Conservation (phyloP, 2,888 invertebrate species). For the Cephonodes hylas region DNA sequence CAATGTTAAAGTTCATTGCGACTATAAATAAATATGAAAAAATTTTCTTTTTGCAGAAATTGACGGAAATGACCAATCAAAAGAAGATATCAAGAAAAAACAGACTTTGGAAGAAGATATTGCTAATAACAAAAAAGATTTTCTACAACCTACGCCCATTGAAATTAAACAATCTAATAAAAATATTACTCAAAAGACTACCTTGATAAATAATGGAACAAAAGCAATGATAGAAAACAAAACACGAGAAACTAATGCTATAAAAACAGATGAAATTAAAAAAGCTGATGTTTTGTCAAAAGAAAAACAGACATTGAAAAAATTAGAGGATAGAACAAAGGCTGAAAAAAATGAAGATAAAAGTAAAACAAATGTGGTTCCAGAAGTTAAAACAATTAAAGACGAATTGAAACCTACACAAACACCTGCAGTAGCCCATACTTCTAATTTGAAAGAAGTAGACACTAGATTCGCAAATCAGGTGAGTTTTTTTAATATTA, state of each 20-base stretch:
- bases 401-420: slow-evolving; percentile 5
- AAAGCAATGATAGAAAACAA: neutral
- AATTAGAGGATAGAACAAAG: neutral
- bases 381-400: neutral
- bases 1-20: too few relatives aligned
- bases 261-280: too few relatives aligned
- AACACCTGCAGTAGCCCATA: neutral
- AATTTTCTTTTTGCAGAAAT: slow-evolving; percentile 49
- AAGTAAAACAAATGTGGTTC: neutral
- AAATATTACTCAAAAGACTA: slow-evolving; percentile 7
- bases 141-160: neutral
- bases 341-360: neutral
- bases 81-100: slow-evolving; percentile 21
- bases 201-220: neutral
- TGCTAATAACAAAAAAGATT: neutral
- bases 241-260: neutral
- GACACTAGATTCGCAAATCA: slow-evolving; percentile 24
- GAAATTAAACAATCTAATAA: neutral
- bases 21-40: neutral
- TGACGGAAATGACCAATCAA: slow-evolving; percentile 54
- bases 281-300: too few relatives aligned
- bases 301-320: neutral
- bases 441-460: slow-evolving; percentile 22
- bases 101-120: slow-evolving; percentile 16
- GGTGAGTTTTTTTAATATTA: slow-evolving; percentile 28